These are phyloP conservation scores for Podarcis raffonei DNA, from an alignment of 2,113 vertebrate species.

Conservation along the genomic window DNA sequence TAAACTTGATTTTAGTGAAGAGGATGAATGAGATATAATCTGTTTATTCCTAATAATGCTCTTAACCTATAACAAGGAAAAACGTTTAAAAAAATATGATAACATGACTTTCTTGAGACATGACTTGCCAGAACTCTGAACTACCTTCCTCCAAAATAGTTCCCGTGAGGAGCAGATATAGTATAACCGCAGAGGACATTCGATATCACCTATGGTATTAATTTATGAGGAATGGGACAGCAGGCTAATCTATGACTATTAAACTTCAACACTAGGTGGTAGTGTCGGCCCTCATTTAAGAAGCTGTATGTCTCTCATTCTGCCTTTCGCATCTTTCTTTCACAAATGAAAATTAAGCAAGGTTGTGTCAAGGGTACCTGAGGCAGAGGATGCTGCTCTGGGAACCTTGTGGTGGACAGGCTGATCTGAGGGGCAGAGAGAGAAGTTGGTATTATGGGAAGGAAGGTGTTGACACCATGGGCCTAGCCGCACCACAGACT, in stretches of 20 bases:
- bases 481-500: neutral
- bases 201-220: neutral
- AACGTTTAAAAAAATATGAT: neutral
- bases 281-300: slow-evolving; percentile 28
- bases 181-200: neutral
- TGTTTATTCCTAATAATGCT: neutral
- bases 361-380: neutral
- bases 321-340: accelerated
- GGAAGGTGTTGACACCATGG: neutral
- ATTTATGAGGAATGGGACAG: too few relatives aligned
- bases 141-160: neutral
- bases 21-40: neutral
- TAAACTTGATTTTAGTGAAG: neutral
- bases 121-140: neutral
- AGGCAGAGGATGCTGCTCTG: too few relatives aligned
- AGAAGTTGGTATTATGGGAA: neutral
- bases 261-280: slow-evolving; percentile 53
- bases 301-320: neutral
- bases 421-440: too few relatives aligned
- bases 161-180: neutral
- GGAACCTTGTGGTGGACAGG: neutral
- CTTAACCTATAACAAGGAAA: neutral
- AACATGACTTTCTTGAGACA: neutral
- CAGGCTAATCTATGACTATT: neutral
- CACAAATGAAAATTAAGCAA: neutral